Evolutionary conservation across 2,888 invertebrate genomes (phyloP).

Genomic region (Ophion ellenae): DNA sequence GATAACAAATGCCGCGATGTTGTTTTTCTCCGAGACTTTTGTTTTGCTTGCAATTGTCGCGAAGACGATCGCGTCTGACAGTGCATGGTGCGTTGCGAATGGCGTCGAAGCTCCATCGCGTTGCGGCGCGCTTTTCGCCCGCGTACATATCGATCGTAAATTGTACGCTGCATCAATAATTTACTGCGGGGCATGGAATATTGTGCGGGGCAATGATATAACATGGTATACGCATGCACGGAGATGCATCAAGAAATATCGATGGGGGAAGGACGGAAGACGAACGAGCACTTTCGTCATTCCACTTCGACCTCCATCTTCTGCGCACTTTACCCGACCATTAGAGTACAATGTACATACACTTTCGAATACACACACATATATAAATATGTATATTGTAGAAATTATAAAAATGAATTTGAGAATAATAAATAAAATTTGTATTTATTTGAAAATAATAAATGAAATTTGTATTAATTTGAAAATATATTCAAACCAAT

Average conservation of each 20-base stretch:
- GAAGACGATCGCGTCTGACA: background rate
- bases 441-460: too few species aligned
- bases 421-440: too few species aligned
- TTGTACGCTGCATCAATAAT: constrained; percentile 72
- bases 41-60: background rate
- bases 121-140: constrained; percentile 28
- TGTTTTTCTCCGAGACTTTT: background rate
- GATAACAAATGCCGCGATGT: background rate
- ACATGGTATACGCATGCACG: constrained; percentile 3
- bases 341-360: constrained; percentile 70
- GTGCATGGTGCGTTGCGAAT: constrained; percentile 3
- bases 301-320: constrained; percentile 68
- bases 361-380: background rate
- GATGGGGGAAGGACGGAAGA: constrained; percentile 15
- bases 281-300: constrained; percentile 64
- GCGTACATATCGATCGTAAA: constrained; percentile 67
- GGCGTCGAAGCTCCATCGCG: background rate
- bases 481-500: too few species aligned
- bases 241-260: constrained; percentile 44
- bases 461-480: too few species aligned
- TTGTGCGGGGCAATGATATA: constrained; percentile 12
- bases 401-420: too few species aligned
- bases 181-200: constrained; percentile 48
- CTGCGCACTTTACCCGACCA: constrained; percentile 59
- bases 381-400: background rate